These are phyloP conservation scores for Tenrec ecaudatus DNA, from an alignment of 2,113 vertebrate genomes.

Conservation along the genomic window DNA sequence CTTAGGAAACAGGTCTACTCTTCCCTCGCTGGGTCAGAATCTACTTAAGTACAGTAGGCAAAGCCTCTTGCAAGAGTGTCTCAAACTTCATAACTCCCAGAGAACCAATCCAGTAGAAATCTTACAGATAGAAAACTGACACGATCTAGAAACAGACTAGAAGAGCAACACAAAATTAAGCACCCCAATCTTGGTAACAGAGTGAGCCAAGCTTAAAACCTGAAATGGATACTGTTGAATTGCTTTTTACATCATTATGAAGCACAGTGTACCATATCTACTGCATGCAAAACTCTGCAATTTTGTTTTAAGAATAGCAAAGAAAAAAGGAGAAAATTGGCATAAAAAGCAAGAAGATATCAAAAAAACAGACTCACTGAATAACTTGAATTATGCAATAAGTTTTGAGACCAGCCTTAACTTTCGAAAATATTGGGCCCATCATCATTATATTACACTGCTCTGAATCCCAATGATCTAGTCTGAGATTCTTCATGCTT, in stretches of 20 bases:
- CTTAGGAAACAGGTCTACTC: too few relatives aligned
- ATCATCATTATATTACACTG: background rate
- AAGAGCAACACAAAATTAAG: constrained; percentile 33
- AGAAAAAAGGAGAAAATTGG: background rate
- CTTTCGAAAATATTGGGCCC: background rate
- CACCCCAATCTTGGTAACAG: background rate
- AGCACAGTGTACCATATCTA: background rate
- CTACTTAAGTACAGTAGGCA: background rate
- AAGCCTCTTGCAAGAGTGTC: background rate
- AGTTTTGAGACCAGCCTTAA: background rate
- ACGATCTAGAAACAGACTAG: background rate
- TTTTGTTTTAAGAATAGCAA: background rate
- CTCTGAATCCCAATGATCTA: background rate
- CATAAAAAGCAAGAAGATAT: background rate
- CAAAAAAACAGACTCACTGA: background rate
- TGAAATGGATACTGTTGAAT: background rate
- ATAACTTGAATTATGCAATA: background rate
- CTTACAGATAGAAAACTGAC: background rate
- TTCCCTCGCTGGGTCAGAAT: too few relatives aligned
- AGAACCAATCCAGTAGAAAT: background rate
- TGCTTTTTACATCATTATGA: background rate
- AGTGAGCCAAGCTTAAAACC: constrained; percentile 2
- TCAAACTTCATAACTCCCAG: background rate
- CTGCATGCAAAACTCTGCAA: background rate
- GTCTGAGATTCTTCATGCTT: background rate